phyloP scores from a whole-genome alignment of 2,888 invertebrate species.

The Polyommatus iphigenia region DNA sequence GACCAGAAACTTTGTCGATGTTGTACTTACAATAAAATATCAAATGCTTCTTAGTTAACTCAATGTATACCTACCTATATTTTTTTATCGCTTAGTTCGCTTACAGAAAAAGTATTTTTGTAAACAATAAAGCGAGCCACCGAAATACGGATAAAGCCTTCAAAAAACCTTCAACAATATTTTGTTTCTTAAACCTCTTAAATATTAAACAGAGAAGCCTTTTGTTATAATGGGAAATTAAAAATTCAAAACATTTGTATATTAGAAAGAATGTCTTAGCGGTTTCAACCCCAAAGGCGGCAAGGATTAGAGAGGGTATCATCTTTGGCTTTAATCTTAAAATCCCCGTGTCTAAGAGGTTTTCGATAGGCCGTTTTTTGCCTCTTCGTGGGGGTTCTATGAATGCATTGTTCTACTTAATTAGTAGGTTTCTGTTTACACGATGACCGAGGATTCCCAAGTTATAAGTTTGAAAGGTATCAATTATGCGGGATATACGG shows the following conservation, averaged over 20 bases:
- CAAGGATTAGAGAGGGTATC: constrained; percentile 74
- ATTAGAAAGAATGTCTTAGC: constrained; percentile 60
- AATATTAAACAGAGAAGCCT: constrained; percentile 27
- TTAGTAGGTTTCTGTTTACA: constrained; percentile 67
- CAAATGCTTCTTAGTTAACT: too few relatives aligned
- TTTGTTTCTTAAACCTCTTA: constrained; percentile 39
- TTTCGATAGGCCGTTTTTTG: constrained; percentile 63
- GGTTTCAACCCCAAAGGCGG: constrained; percentile 66
- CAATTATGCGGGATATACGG: constrained; percentile 20
- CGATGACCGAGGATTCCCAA: constrained; percentile 38
- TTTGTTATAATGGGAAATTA: constrained; percentile 58
- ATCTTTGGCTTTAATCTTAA: constrained; percentile 76
- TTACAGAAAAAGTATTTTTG: neutral
- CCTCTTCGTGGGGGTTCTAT: constrained; percentile 73
- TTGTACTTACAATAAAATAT: too few relatives aligned
- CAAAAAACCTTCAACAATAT: neutral
- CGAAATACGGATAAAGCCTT: constrained; percentile 1
- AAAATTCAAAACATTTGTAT: constrained; percentile 54
- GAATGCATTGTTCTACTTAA: constrained; percentile 69
- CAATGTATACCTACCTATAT: too few relatives aligned
- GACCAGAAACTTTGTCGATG: too few relatives aligned
- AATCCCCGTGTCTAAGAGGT: constrained; percentile 60
- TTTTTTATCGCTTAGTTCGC: neutral
- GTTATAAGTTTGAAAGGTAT: constrained; percentile 32
- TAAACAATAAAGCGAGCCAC: neutral